These are phyloP conservation scores for Alauda arvensis DNA, from an alignment of 2,797 vertebrate species.

Conservation along the genomic window DNA sequence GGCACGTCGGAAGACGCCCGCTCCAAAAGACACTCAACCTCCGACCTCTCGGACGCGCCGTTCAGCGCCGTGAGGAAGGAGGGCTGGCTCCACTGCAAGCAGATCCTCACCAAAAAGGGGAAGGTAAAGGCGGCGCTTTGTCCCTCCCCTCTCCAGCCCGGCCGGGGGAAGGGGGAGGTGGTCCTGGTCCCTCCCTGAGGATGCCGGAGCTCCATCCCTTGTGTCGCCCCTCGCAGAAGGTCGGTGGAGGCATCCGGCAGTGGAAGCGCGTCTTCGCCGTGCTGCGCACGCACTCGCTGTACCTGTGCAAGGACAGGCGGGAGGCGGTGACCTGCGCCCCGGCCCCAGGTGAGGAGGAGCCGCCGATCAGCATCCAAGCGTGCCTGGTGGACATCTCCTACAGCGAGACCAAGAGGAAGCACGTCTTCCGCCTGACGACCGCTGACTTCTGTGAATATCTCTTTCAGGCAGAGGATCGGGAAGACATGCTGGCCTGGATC, in stretches of 20 bases:
- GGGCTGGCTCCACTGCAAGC: conserved; percentile 96
- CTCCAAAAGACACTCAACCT: conserved; percentile 92
- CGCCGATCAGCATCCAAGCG: conserved; percentile 92
- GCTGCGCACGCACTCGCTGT: conserved; percentile 88
- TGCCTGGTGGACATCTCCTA: conserved; percentile 98
- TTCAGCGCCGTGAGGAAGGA: conserved; percentile 88
- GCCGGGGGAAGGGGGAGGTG: too few species aligned
- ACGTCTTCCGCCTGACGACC: conserved; percentile 93
- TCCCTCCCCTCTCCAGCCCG: too few species aligned
- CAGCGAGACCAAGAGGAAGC: conserved; percentile 95
- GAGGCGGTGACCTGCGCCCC: conserved; percentile 83
- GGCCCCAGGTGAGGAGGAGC: conserved; percentile 87
- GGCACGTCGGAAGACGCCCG: conserved; percentile 85
- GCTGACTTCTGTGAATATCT: conserved; percentile 99
- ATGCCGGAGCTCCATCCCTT: neutral
- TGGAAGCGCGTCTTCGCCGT: conserved; percentile 94
- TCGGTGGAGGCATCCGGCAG: conserved; percentile 91
- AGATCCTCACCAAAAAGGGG: conserved; percentile 95
- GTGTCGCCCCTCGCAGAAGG: conserved; percentile 79
- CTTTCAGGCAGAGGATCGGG: conserved; percentile 96
- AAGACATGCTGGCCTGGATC: conserved; percentile 98
- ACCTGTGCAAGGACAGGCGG: conserved; percentile 95
- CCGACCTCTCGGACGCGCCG: conserved; percentile 87
- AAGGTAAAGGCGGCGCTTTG: conserved; percentile 75
- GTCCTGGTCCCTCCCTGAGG: neutral